Percentiles rank a stretch among this genome's conserved stretches.
phyloP scores from a whole-genome alignment of 2,888 invertebrate genomes.

The Xestia c-nigrum region DNA sequence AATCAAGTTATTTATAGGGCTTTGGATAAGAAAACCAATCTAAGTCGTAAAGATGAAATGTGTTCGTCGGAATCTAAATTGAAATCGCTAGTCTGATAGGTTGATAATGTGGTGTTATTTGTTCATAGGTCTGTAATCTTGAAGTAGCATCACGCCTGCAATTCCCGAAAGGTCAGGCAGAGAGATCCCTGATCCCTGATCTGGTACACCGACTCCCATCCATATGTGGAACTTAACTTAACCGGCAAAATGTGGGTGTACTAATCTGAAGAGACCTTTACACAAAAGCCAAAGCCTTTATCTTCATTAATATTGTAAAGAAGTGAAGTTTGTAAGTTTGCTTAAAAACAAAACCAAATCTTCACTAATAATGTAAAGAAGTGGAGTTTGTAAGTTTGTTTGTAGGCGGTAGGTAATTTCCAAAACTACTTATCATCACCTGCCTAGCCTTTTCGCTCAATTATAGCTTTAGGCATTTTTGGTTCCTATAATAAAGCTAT shows the following conservation, averaged over 20 bases:
- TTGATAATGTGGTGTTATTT: conserved; percentile 8
- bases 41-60: conserved; percentile 29
- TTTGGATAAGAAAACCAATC: conserved; percentile 52
- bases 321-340: not conserved
- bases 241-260: not conserved
- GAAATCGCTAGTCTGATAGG: conserved; percentile 29
- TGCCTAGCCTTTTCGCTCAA: not conserved
- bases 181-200: not conserved
- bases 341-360: too few relatives aligned
- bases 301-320: not conserved
- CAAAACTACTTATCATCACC: not conserved
- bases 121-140: not conserved
- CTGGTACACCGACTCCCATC: not conserved
- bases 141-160: not conserved
- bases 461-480: too few relatives aligned
- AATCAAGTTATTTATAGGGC: conserved; percentile 47
- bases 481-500: too few relatives aligned
- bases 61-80: conserved; percentile 41
- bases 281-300: not conserved
- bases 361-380: not conserved
- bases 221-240: not conserved
- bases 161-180: not conserved
- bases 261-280: not conserved
- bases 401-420: not conserved
- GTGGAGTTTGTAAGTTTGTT: not conserved